Evolutionary conservation across 2,797 vertebrate genomes (phyloP), one percentile per base, ranked within the genome.

Genomic region (Anguilla anguilla): DNA sequence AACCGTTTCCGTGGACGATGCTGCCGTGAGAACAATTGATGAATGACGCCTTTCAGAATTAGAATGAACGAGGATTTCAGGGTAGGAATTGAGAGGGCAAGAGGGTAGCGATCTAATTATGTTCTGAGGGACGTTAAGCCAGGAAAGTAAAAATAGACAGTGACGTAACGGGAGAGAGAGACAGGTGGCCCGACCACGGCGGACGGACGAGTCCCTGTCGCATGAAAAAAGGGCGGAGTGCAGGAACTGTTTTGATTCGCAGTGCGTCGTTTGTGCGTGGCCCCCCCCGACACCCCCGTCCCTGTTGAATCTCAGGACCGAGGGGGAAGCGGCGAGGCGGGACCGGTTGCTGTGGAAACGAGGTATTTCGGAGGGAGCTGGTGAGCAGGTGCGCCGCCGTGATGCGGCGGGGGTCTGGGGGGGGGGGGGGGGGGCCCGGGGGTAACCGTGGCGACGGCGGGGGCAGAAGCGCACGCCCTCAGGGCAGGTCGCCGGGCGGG

Each of bases 401-500:
- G 83, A 59, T 84, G 25, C 15, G 11, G 31, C 28, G 35, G 39
- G 59, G 22, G 17, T 19, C 13, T 79, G 10, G 51, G 6, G 51
- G 51, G 51, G 10, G 51, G 10, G 49, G 49, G 49, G 35, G 3
- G 39, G 72, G 28, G 15, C 31, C 39, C 2, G 28, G 35, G 1
- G 28, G 3, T 85, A 89, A 74, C 2, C 0, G 13, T 86, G 67
- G 15, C 25, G 13, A 79, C 86, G 84, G 51, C 19, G 31, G 61
- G 61, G 49, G 61, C 85, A 25, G 86, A 69, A 55, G 53, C 55
- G 0, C 0, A n/a, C 39, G 39, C 39, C 39, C 77, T 96, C 93
- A 96, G 3, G 96, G 96, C 35, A 96, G 93, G 90, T 96, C 96
- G 6, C 91, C 83, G 0, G 90, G 91, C 0, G 89, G 95, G 88